phyloP scores from a whole-genome alignment of 2,888 invertebrate species.

The Standfussiana lucernea region DNA sequence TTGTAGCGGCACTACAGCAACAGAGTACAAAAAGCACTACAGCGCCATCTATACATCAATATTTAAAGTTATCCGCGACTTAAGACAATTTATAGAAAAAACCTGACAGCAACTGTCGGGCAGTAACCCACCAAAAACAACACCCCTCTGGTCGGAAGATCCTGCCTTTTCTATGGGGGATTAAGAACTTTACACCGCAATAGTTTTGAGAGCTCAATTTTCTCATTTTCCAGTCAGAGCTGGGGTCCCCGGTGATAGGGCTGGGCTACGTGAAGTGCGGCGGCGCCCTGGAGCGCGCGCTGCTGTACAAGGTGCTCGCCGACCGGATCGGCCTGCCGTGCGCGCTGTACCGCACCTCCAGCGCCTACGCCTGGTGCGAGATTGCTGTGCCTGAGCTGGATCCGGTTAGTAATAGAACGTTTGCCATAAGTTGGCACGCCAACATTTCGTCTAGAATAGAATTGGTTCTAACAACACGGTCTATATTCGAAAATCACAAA shows the following conservation, averaged over 20 bases:
- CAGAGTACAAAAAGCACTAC: too few relatives aligned
- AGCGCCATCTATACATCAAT: too few relatives aligned
- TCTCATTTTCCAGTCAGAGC: conserved; percentile 68
- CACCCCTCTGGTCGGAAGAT: too few relatives aligned
- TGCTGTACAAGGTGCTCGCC: conserved; percentile 92
- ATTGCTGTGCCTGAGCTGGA: conserved; percentile 89
- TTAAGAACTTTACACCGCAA: too few relatives aligned
- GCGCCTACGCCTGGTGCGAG: conserved; percentile 92
- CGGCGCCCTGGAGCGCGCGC: conserved; percentile 91
- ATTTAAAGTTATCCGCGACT: too few relatives aligned
- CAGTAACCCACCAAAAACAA: too few relatives aligned
- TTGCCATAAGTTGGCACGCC: not conserved
- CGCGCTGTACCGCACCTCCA: conserved; percentile 89
- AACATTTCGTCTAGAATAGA: not conserved
- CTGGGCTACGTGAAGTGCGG: conserved; percentile 91
- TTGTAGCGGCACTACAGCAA: too few relatives aligned
- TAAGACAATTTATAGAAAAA: too few relatives aligned
- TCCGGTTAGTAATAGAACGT: conserved; percentile 67
- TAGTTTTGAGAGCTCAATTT: not conserved
- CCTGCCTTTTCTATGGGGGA: too few relatives aligned
- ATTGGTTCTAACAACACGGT: too few relatives aligned
- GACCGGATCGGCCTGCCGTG: conserved; percentile 92
- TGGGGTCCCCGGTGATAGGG: conserved; percentile 89
- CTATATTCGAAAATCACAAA: too few relatives aligned
- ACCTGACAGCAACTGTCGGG: too few relatives aligned